These are phyloP conservation scores for Rhabdomys pumilio DNA, from an alignment of 2,797 vertebrate species.

Conservation along the genomic window DNA sequence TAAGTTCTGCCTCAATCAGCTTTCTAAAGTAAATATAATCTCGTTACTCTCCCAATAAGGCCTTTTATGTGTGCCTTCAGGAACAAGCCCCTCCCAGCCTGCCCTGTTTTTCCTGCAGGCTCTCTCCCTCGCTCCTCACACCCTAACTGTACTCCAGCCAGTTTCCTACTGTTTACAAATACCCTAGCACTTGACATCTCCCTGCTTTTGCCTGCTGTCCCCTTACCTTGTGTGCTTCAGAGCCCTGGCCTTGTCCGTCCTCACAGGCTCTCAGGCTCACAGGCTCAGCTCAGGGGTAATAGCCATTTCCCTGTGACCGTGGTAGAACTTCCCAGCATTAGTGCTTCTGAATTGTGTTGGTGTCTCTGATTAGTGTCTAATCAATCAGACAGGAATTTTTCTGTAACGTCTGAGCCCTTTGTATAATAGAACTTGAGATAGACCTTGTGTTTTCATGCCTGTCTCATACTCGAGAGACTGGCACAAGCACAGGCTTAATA, in stretches of 20 bases:
- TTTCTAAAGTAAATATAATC: conserved; percentile 22
- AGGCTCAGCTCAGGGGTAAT: not conserved
- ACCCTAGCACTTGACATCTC: not conserved
- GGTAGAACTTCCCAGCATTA: not conserved
- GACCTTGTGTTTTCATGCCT: conserved; percentile 1
- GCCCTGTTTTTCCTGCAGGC: not conserved
- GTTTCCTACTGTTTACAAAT: not conserved
- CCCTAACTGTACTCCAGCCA: rapidly evolving
- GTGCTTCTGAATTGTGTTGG: not conserved
- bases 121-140: not conserved
- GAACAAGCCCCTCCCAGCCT: not conserved
- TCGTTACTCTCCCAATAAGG: not conserved
- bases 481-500: not conserved
- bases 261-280: not conserved
- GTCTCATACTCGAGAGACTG: not conserved
- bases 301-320: conserved; percentile 1
- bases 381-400: not conserved
- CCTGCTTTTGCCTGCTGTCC: not conserved
- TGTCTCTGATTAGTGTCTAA: conserved; percentile 29
- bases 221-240: not conserved
- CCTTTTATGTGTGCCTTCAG: not conserved
- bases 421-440: not conserved
- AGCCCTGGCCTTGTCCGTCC: not conserved
- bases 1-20: not conserved
- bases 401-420: conserved; percentile 25